Percentiles rank a stretch among this genome's conserved stretches.
Evolutionary conservation across 2,888 invertebrate genomes (phyloP).

Genomic region (Xylota segnis): DNA sequence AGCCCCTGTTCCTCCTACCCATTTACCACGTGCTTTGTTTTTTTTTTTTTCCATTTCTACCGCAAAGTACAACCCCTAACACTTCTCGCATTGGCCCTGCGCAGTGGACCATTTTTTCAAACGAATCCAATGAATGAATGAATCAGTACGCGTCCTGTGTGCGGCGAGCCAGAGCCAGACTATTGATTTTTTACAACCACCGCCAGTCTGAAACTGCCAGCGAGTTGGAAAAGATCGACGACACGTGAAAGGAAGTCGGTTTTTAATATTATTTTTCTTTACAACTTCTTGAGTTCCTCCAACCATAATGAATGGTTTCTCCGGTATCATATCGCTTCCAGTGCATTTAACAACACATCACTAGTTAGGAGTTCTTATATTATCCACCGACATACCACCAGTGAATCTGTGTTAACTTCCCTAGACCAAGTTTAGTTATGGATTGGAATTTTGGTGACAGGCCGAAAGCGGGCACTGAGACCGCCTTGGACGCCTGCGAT

Average conservation of each 20-base stretch:
- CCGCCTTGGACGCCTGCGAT: constrained; percentile 89
- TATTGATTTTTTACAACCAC: constrained; percentile 67
- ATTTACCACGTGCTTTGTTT: constrained; percentile 41
- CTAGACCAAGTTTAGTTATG: constrained; percentile 78
- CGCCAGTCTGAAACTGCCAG: constrained; percentile 50
- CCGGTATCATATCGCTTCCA: constrained; percentile 9
- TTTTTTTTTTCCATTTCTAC: not conserved
- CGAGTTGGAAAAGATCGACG: constrained; percentile 23
- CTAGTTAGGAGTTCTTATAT: constrained; percentile 12
- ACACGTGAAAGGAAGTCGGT: not conserved
- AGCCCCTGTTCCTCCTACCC: not conserved
- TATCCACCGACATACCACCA: constrained; percentile 37
- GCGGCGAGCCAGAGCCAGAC: constrained; percentile 29
- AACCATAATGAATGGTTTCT: constrained; percentile 27
- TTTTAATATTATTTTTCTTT: constrained; percentile 13
- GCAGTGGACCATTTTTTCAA: constrained; percentile 36
- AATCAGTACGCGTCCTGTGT: constrained; percentile 47
- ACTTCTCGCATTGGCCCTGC: constrained; percentile 48
- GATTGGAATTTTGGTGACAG: constrained; percentile 84
- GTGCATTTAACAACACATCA: constrained; percentile 25
- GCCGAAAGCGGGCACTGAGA: constrained; percentile 85
- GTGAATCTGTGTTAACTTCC: constrained; percentile 13
- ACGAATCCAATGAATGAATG: constrained; percentile 55
- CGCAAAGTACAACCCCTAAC: constrained; percentile 14
- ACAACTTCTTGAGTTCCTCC: constrained; percentile 7